Evolutionary conservation across 2,797 vertebrate genomes (phyloP).

Genomic region (Coranthus polyacanthus): DNA sequence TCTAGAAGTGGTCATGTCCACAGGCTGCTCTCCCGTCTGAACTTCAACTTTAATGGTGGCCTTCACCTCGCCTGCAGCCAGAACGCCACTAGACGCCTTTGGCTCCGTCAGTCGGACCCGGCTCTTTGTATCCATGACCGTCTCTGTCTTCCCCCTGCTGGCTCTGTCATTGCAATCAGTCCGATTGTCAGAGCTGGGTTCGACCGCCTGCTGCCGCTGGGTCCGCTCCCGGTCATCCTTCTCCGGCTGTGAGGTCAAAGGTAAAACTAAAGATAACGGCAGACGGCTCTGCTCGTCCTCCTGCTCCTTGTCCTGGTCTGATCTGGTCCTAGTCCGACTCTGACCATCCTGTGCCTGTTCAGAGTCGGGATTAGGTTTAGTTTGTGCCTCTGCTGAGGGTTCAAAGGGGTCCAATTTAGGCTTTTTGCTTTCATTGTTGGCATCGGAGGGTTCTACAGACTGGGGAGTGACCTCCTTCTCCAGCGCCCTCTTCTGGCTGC

Average conservation of each 20-base stretch:
- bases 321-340: conserved; percentile 32
- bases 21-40: conserved; percentile 89
- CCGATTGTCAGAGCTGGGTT: conserved; percentile 67
- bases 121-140: conserved; percentile 49
- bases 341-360: conserved; percentile 39
- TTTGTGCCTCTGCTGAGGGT: conserved; percentile 36
- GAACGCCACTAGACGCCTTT: conserved; percentile 73
- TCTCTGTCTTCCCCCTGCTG: conserved; percentile 68
- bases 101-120: conserved; percentile 43
- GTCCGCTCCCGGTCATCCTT: conserved; percentile 60
- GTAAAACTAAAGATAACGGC: conserved; percentile 52
- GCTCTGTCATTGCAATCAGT: conserved; percentile 62
- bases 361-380: conserved; percentile 29
- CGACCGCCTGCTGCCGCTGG: conserved; percentile 39
- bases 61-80: conserved; percentile 86
- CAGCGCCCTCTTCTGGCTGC: conserved; percentile 95
- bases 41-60: conserved; percentile 91
- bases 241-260: conserved; percentile 36
- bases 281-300: conserved; percentile 44
- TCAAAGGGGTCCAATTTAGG: conserved; percentile 87
- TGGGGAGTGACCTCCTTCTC: conserved; percentile 85
- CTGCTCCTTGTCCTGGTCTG: conserved; percentile 36
- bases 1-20: conserved; percentile 94
- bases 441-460: conserved; percentile 79
- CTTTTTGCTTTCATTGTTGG: conserved; percentile 90